Evolutionary conservation across 2,797 vertebrate species (phyloP), one percentile per base, ranked within the genome.

Genomic region (Sebastiscus tertius): DNA sequence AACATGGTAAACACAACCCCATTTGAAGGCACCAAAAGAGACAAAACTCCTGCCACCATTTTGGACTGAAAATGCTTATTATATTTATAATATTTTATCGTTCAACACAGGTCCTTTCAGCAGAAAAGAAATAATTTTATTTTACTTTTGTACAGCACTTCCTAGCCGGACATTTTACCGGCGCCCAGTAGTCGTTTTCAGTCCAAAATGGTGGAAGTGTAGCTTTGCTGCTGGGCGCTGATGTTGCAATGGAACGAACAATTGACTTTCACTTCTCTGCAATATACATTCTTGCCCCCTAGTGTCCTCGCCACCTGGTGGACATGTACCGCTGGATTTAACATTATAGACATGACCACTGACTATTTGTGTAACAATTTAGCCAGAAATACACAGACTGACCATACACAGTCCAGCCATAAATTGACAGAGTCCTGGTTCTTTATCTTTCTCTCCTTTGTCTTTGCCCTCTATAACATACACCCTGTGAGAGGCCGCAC

Each of bases 401-500:
- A 20, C 18, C 42, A 49, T 0, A 52, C 46, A 52, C 46, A 20
- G 46, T 52, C 3, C 46, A 52, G 8, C 46, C 46, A 52, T 9
- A 52, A 9, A 52, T 52, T 52, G 46, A 52, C 46, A 0, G 0
- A 49, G 42, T 49, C 42, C 0, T 52, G 18, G 0, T 52, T 0
- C 46, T 52, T 49, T 20, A 20, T 49, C 42, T 46, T 0, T 54
- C 52, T 22, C 52, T 58, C 26, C 29, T 81, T 72, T 73, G 34
- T 79, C 69, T 81, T 83, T 39, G 72, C 63, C 64, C 80, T 72
- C 49, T 14, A 26, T 76, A 68, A 75, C 60, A 22, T 36, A 29
- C 71, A 52, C 55, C 39, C 31, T 20, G 24, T 16, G 42, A 64
- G 72, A 84, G 69, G 73, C 62, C 52, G 39, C 49, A 60, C 42